phyloP scores from a whole-genome alignment of 2,888 invertebrate genomes.

The Coelopa pilipes region DNA sequence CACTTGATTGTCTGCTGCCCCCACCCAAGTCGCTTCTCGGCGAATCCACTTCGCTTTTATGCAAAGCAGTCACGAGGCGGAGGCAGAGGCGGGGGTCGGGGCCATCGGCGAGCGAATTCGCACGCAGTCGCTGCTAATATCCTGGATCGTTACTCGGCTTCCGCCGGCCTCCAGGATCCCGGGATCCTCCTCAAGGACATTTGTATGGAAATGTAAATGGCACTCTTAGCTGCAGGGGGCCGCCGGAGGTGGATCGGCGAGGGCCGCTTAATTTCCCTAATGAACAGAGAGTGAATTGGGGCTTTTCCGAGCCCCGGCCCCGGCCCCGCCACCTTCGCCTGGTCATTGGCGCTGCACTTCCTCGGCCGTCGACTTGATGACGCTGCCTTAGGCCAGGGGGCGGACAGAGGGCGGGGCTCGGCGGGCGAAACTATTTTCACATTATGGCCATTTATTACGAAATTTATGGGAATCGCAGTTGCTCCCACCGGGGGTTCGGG shows the following conservation, averaged over 20 bases:
- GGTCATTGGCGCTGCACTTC: too few relatives aligned
- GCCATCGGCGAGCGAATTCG: constrained; percentile 19
- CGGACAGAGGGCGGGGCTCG: neutral
- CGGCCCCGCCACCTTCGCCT: too few relatives aligned
- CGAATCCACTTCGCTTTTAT: constrained; percentile 46
- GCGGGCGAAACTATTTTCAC: constrained; percentile 34
- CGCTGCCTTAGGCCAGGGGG: neutral
- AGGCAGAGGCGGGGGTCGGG: neutral
- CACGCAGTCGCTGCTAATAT: constrained; percentile 38
- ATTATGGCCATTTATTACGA: constrained; percentile 38
- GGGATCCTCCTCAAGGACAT: constrained; percentile 23
- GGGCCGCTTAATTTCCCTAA: constrained; percentile 36
- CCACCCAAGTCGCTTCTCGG: constrained; percentile 26
- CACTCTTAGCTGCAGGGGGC: constrained; percentile 20
- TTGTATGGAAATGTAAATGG: constrained; percentile 29
- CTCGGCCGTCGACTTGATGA: neutral
- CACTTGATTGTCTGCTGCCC: constrained; percentile 46
- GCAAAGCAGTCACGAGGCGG: constrained; percentile 43
- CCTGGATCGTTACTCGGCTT: constrained; percentile 23
- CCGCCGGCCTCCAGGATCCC: neutral
- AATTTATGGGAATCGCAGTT: constrained; percentile 32
- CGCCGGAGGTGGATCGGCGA: constrained; percentile 14
- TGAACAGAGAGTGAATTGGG: constrained; percentile 36
- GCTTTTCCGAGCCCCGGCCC: too few relatives aligned
- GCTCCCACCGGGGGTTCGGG: neutral